Evolutionary conservation across 30 jellyfish, hydroid and myxozoan species (phyloP), one percentile per base, ranked within the genome.

Genomic region (Chironex yamaguchii): DNA sequence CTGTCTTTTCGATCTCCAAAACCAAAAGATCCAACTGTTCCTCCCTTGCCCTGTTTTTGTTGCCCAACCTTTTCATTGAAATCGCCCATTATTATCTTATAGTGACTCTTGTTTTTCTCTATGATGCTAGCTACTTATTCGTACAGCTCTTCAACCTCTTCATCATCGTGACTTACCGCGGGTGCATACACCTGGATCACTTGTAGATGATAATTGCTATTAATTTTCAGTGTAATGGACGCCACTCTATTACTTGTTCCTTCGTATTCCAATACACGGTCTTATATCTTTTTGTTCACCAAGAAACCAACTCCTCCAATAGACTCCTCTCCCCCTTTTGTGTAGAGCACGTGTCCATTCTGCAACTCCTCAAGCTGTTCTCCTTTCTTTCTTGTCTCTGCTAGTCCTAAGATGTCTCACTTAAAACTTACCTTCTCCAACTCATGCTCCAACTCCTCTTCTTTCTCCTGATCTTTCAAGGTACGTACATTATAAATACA

Each of bases 361-460:
- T 49, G 88, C 88, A 49, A 42, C 88, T 76, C 73, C 34, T 49
- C 32, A 20, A 76, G 88, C 32, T 76, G 88, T 49, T 49, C 88
- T 50, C 88, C 84, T 76, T 76, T 76, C 83, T 30, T 76, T 29
- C 88, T 50, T 52, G 83, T 76, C 53, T 76, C 88, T 76, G 88
- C 24, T 26, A 76, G 54, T 76, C 81, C 85, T 1, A 71, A 22
- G 78, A 49, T 50, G 23, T 52, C 88, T 78, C 88, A 76, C 83
- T 76, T 76, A 78, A 50, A 76, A 49, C 63, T n/a, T n/a, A 13
- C 26, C 62, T 28, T 70, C 32, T 49, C 20, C 84, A 25, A 29
- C 34, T 70, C 75, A 2, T 70, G 84, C 34, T 25, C 84, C 79
- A 65, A 25, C 29, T 65, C 79, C 51, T 65, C 63, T 34, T 4